Evolutionary conservation across 2,113 vertebrate genomes (phyloP).

Genomic region (Labeo rohita): DNA sequence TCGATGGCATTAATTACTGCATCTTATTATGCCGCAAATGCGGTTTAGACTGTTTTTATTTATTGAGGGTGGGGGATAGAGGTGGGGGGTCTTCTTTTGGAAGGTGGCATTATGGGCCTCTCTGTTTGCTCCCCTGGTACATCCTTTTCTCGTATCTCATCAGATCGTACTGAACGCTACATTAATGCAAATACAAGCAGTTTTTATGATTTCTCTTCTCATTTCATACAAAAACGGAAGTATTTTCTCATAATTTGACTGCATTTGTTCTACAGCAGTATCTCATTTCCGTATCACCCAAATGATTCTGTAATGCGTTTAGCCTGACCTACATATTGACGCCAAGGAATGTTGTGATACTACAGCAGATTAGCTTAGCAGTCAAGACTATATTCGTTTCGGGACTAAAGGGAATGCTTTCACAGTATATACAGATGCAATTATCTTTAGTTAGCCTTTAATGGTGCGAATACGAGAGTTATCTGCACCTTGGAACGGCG

Average conservation of each 20-base stretch:
- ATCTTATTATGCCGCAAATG: constrained; percentile 91
- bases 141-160: constrained; percentile 52
- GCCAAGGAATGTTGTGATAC: constrained; percentile 17
- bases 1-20: constrained; percentile 98
- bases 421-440: not conserved
- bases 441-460: constrained; percentile 14
- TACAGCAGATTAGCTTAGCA: constrained; percentile 1
- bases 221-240: not conserved
- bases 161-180: not conserved
- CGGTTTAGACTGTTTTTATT: constrained; percentile 89
- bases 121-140: constrained; percentile 70
- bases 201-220: not conserved
- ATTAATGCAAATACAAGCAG: not conserved
- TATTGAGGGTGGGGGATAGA: constrained; percentile 82
- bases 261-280: not conserved
- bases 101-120: constrained; percentile 58
- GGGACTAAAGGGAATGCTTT: not conserved
- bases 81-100: constrained; percentile 61
- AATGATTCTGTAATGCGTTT: constrained; percentile 39
- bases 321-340: constrained; percentile 39
- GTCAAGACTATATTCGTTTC: constrained; percentile 13
- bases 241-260: constrained; percentile 8
- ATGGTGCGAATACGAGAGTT: not conserved
- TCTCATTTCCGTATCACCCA: constrained; percentile 24
- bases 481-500: not conserved